Evolutionary conservation across 1,140 invertebrate genomes (phyloP).

Genomic region (Drosophila kohkoa): DNA sequence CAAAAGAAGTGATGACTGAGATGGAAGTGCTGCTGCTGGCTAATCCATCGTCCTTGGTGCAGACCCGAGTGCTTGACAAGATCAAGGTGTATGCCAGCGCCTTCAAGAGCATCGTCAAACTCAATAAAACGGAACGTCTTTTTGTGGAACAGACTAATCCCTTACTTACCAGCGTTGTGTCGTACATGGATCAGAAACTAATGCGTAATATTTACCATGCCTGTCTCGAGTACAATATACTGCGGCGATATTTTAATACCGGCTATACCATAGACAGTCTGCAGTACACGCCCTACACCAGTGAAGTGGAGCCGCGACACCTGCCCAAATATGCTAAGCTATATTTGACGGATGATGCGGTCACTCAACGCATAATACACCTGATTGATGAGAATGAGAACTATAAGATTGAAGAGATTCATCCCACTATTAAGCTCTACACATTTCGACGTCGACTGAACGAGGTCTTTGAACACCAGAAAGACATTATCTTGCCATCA

Average conservation of each 20-base stretch:
- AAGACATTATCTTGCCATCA: constrained; percentile 59
- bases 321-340: constrained; percentile 67
- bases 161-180: constrained; percentile 46
- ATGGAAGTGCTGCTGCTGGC: constrained; percentile 62
- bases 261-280: constrained; percentile 51
- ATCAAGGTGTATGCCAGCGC: constrained; percentile 61
- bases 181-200: constrained; percentile 48
- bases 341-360: constrained; percentile 65
- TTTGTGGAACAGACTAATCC: constrained; percentile 65
- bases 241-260: constrained; percentile 58
- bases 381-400: constrained; percentile 60
- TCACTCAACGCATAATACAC: constrained; percentile 56
- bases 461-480: constrained; percentile 62
- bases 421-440: constrained; percentile 53
- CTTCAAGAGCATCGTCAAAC: constrained; percentile 66
- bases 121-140: constrained; percentile 60
- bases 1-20: constrained; percentile 47
- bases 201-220: constrained; percentile 60
- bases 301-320: constrained; percentile 30
- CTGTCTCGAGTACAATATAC: constrained; percentile 68
- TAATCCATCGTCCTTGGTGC: constrained; percentile 45
- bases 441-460: constrained; percentile 56
- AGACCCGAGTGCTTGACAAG: constrained; percentile 59
- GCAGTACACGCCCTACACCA: constrained; percentile 8
- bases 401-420: constrained; percentile 55